phyloP scores from a whole-genome alignment of 2,888 invertebrate genomes.

The Rotaria macrura region DNA sequence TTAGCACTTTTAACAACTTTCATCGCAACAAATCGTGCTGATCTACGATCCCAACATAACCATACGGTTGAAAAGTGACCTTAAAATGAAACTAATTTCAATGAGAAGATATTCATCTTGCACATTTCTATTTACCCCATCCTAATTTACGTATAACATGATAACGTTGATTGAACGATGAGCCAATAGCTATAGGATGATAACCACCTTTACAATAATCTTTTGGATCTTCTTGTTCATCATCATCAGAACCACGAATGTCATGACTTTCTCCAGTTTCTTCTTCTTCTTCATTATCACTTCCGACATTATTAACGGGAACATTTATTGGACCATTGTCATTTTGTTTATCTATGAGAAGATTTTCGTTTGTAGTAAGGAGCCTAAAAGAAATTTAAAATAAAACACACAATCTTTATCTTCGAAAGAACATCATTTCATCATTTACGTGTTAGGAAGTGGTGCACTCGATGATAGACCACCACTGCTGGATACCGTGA shows the following conservation, averaged over 20 bases:
- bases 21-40: slow-evolving; percentile 87
- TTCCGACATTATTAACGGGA: not conserved
- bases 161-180: slow-evolving; percentile 82
- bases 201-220: slow-evolving; percentile 92
- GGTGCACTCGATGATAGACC: not conserved
- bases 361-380: not conserved
- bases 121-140: slow-evolving; percentile 57
- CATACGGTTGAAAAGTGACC: slow-evolving; percentile 97
- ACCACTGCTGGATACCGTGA: not conserved
- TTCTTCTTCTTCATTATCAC: slow-evolving; percentile 7
- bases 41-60: slow-evolving; percentile 90
- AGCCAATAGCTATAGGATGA: slow-evolving; percentile 95
- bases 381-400: not conserved
- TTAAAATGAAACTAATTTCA: not conserved
- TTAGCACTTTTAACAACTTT: slow-evolving; percentile 98
- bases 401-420: no score
- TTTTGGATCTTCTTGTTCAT: slow-evolving; percentile 89
- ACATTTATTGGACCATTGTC: not conserved
- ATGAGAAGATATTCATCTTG: not conserved
- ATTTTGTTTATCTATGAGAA: not conserved
- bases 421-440: no score
- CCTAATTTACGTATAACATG: slow-evolving; percentile 91
- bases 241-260: slow-evolving; percentile 61
- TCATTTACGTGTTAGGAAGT: not conserved
- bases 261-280: not conserved